Conservation (phyloP, 2,113 vertebrate species). For the Tachuris rubrigastra region DNA sequence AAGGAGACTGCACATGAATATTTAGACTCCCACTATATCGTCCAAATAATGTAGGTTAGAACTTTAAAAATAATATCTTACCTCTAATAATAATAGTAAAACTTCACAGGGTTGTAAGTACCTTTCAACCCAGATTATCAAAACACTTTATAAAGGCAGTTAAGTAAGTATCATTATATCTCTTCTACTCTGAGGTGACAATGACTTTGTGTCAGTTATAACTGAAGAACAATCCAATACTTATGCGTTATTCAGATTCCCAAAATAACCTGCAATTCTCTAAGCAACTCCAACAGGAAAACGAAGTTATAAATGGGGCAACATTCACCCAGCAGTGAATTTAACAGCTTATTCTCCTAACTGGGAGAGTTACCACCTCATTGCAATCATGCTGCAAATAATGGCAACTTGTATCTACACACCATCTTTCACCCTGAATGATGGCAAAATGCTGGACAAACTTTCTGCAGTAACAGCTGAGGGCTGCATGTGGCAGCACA, state of each 20-base stretch:
- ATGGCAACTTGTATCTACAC: not conserved
- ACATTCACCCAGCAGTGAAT: not conserved
- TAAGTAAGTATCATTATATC: slow-evolving; percentile 45
- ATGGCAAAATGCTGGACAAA: not conserved
- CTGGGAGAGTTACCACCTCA: not conserved
- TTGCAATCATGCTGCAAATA: not conserved
- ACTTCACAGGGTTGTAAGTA: slow-evolving; percentile 3
- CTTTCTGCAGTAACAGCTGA: not conserved
- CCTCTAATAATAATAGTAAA: slow-evolving; percentile 19
- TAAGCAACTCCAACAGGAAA: slow-evolving; percentile 20
- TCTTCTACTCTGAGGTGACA: slow-evolving; percentile 29
- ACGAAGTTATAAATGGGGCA: not conserved
- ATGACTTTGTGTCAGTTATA: slow-evolving; percentile 48
- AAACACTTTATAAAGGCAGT: slow-evolving; percentile 38
- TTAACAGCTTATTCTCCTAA: not conserved
- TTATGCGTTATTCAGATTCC: slow-evolving; percentile 41
- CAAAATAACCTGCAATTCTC: slow-evolving; percentile 53
- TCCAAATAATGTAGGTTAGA: slow-evolving; percentile 7
- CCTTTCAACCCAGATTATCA: slow-evolving; percentile 44
- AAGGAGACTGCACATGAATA: not conserved
- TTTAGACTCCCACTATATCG: not conserved
- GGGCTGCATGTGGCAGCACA: not conserved
- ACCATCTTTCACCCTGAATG: not conserved
- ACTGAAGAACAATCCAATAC: slow-evolving; percentile 50
- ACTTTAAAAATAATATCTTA: slow-evolving; percentile 9